Percentiles rank a stretch among this genome's conserved stretches.
Evolutionary conservation across 1,140 invertebrate genomes (phyloP).

Genomic region (Micrasema minimum): DNA sequence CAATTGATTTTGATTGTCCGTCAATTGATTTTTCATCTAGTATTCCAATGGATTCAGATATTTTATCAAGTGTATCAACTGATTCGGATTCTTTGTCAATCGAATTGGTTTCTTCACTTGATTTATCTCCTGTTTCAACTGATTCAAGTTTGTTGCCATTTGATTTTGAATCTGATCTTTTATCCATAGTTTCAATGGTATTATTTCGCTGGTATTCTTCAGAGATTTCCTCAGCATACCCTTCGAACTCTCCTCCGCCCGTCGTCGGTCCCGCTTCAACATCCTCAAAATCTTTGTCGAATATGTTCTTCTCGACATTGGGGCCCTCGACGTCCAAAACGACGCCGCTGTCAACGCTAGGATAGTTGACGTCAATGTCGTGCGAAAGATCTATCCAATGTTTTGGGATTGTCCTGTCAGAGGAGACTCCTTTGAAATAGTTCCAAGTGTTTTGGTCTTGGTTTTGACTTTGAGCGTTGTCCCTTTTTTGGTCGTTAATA

Average conservation of each 20-base stretch:
- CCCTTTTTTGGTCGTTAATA: slow-evolving; percentile 20
- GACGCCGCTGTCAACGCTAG: slow-evolving; percentile 32
- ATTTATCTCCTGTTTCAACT: no score
- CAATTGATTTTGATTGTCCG: no score
- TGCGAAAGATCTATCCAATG: slow-evolving; percentile 59
- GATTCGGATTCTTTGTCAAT: no score
- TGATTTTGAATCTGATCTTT: slow-evolving; percentile 7
- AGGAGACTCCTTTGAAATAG: slow-evolving; percentile 25
- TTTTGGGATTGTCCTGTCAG: slow-evolving; percentile 6
- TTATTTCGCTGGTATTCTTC: slow-evolving; percentile 6
- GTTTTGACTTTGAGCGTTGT: slow-evolving; percentile 12
- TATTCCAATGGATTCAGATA: no score
- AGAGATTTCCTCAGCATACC: background rate
- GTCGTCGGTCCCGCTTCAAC: slow-evolving; percentile 18
- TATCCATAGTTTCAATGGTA: slow-evolving; percentile 11
- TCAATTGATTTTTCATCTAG: no score
- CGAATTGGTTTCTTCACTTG: no score
- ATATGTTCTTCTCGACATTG: slow-evolving; percentile 48
- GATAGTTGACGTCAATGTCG: slow-evolving; percentile 62
- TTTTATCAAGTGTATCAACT: no score
- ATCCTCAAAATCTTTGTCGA: slow-evolving; percentile 37
- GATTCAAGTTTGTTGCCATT: background rate
- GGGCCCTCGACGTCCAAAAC: slow-evolving; percentile 46
- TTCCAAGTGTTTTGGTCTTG: slow-evolving; percentile 43
- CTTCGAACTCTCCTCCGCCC: slow-evolving; percentile 17